A percentile compares a stretch with the other conserved stretches of the same genome.
Conservation (phyloP, 2,113 vertebrate species). For the Syngnathus typhle region DNA sequence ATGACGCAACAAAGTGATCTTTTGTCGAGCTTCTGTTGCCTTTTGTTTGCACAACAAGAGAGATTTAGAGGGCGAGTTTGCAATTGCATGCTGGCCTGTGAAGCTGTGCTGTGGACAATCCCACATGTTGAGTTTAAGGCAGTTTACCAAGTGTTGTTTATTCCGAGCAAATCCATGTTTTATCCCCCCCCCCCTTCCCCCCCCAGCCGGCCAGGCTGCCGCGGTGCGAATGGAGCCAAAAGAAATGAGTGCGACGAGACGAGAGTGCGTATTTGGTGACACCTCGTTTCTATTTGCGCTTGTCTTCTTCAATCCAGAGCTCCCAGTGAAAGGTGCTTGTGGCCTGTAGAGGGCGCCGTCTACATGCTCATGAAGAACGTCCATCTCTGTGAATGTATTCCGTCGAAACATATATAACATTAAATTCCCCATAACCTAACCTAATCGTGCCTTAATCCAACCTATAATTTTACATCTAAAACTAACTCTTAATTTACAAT, state of each 20-base stretch:
- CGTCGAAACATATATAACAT: not conserved
- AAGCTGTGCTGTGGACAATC: constrained; percentile 25
- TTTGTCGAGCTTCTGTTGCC: not conserved
- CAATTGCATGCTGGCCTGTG: constrained; percentile 13
- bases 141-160: constrained; percentile 39
- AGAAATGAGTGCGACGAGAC: not conserved
- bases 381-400: not conserved
- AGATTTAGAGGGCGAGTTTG: not conserved
- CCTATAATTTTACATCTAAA: no score
- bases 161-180: constrained; percentile 56
- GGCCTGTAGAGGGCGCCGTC: constrained; percentile 54
- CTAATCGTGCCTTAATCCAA: no score
- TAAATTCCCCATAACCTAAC: not conserved
- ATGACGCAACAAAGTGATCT: not conserved
- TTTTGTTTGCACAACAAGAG: not conserved
- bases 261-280: not conserved
- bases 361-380: constrained; percentile 38
- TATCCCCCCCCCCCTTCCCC: constrained; percentile 35
- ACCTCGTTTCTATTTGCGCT: not conserved
- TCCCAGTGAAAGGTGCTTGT: not conserved
- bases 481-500: no score
- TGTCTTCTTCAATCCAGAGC: not conserved
- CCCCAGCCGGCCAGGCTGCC: constrained; percentile 23
- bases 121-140: constrained; percentile 41
- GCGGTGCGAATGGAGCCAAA: constrained; percentile 11